Conservation (phyloP, 2,113 vertebrate genomes). For the Callipepla squamata region DNA sequence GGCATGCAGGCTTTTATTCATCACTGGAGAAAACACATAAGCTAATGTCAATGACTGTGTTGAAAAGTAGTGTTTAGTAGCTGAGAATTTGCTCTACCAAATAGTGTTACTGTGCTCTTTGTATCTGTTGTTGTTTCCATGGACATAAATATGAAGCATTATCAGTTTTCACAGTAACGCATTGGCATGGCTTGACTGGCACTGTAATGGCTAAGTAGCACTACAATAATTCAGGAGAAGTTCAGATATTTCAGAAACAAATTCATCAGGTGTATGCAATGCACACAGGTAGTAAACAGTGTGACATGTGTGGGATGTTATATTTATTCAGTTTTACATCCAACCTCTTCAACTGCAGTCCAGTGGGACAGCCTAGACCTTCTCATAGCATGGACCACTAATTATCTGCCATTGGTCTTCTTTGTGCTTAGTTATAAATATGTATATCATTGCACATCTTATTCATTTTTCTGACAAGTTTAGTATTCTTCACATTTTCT, state of each 20-base stretch:
- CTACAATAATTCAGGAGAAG: background rate
- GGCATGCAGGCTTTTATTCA: too few relatives aligned
- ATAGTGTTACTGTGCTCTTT: too few relatives aligned
- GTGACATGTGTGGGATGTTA: background rate
- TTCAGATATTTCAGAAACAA: background rate
- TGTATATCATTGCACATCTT: conserved; percentile 18
- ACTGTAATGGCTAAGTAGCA: background rate
- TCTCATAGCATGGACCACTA: conserved; percentile 18
- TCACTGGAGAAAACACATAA: too few relatives aligned
- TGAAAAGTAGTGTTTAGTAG: too few relatives aligned
- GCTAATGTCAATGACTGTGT: too few relatives aligned
- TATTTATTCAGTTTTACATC: background rate
- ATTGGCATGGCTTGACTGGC: background rate
- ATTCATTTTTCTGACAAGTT: conserved; percentile 2
- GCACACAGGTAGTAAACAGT: background rate
- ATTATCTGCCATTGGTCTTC: background rate
- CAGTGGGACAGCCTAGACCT: background rate
- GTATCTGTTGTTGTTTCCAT: too few relatives aligned
- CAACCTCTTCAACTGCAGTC: background rate
- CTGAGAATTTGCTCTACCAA: too few relatives aligned
- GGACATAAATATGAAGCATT: too few relatives aligned
- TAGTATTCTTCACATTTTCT: background rate
- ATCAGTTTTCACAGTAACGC: background rate
- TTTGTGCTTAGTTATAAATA: conserved; percentile 41
- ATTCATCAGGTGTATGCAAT: background rate